A percentile compares a stretch with the other conserved stretches of the same genome.
These are phyloP conservation scores for Eulacestoma nigropectus DNA, from an alignment of 2,113 vertebrate species.

Conservation along the genomic window DNA sequence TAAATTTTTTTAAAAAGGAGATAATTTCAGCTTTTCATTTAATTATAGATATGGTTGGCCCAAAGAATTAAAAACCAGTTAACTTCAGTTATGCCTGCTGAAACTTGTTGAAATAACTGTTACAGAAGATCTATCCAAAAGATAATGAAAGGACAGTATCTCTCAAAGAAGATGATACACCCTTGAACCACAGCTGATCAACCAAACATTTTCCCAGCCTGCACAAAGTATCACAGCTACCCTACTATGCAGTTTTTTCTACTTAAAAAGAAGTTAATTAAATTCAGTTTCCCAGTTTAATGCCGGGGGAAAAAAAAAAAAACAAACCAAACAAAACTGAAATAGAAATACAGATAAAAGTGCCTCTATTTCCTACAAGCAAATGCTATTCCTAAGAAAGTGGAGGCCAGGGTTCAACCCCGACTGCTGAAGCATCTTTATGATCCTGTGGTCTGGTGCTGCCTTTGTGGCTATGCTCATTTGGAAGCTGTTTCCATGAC, in stretches of 20 bases:
- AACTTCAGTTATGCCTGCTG: background rate
- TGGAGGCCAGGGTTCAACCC: background rate
- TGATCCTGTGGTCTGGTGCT: background rate
- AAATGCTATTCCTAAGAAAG: background rate
- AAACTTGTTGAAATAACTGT: background rate
- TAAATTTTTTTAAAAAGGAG: background rate
- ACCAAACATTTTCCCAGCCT: background rate
- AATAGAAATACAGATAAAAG: background rate
- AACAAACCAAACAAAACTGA: too few relatives aligned
- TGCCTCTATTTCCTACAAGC: background rate
- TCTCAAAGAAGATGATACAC: background rate
- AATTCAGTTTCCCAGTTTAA: background rate
- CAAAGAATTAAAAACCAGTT: background rate
- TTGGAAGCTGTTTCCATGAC: constrained; percentile 44
- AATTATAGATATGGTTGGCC: background rate
- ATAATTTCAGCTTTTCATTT: background rate
- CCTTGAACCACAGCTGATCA: background rate
- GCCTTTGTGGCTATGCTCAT: background rate
- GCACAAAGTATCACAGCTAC: background rate
- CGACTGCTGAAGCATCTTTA: background rate
- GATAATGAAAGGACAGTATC: background rate
- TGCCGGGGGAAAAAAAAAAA: background rate
- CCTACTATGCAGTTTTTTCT: background rate
- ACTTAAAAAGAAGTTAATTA: background rate
- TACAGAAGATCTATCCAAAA: background rate